Percentiles rank a stretch among this genome's conserved stretches.
Evolutionary conservation across 2,797 vertebrate genomes (phyloP).

Genomic region (Pygocentrus nattereri): DNA sequence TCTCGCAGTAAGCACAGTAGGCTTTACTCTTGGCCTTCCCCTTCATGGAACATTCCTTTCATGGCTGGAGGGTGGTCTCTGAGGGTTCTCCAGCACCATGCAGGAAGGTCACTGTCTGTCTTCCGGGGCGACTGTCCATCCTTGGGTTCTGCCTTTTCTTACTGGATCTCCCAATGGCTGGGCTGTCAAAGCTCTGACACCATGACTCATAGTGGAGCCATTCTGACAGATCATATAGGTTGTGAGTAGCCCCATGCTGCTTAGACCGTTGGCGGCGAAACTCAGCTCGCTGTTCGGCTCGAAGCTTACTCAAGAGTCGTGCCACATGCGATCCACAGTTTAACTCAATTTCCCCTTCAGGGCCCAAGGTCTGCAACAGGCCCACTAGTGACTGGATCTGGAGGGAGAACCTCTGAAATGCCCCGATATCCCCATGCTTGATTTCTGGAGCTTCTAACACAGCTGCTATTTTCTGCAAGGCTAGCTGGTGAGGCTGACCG

Average conservation of each 20-base stretch:
- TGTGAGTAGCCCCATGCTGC: not conserved
- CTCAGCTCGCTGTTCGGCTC: not conserved
- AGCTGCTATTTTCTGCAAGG: too few relatives aligned
- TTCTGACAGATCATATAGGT: not conserved
- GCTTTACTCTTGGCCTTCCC: constrained; percentile 16
- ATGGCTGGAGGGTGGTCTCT: too few relatives aligned
- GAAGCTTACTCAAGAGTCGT: constrained; percentile 20
- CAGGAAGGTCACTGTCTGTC: constrained; percentile 22
- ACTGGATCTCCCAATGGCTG: not conserved
- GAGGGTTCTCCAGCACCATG: constrained; percentile 3
- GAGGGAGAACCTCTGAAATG: constrained; percentile 20
- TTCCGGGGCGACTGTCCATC: not conserved
- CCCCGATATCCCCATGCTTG: not conserved
- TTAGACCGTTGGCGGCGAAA: constrained; percentile 28
- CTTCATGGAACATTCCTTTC: not conserved
- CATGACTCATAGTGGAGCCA: constrained; percentile 43
- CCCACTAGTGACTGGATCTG: constrained; percentile 31
- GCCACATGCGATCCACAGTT: constrained; percentile 24
- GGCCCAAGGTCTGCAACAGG: not conserved
- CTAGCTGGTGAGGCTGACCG: not conserved
- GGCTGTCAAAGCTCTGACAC: constrained; percentile 20
- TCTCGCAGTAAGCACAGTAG: constrained; percentile 39
- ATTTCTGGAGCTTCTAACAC: too few relatives aligned
- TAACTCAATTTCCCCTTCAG: constrained; percentile 8
- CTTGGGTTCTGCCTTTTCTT: constrained; percentile 9